phyloP scores from a whole-genome alignment of 2,113 vertebrate species.

The Hippoglossus stenolepis region DNA sequence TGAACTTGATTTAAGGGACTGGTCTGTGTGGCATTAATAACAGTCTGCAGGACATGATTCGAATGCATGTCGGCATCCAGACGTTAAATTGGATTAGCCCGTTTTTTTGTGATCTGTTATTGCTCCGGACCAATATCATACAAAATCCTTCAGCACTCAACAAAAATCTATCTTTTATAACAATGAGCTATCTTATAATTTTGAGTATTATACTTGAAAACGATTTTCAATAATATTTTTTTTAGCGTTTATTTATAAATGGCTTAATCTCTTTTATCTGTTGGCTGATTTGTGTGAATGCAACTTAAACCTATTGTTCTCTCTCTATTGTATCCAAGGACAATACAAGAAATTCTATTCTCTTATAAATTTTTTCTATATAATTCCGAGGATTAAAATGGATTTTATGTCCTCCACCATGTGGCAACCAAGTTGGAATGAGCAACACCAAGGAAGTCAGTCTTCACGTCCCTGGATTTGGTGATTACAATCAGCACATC shows the following conservation, averaged over 20 bases:
- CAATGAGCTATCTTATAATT: too few species aligned
- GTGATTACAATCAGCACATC: constrained; percentile 68
- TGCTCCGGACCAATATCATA: too few species aligned
- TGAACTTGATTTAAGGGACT: constrained; percentile 4
- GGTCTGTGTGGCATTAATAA: constrained; percentile 13
- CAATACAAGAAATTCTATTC: not conserved
- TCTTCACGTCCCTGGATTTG: constrained; percentile 45
- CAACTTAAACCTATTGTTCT: too few species aligned
- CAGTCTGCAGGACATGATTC: constrained; percentile 7
- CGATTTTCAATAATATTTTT: too few species aligned
- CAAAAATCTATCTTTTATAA: too few species aligned
- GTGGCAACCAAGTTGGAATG: not conserved
- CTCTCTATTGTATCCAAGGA: too few species aligned
- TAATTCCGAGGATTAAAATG: not conserved
- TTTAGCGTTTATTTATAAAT: too few species aligned
- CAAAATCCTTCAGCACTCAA: too few species aligned
- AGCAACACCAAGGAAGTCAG: constrained; percentile 15
- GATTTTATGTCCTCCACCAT: not conserved
- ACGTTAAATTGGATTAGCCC: constrained; percentile 1
- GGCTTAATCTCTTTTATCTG: too few species aligned
- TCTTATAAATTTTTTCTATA: not conserved
- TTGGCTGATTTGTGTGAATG: too few species aligned
- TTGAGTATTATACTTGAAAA: too few species aligned
- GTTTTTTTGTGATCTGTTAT: too few species aligned
- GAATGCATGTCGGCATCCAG: constrained; percentile 3